Base-by-base conservation (phyloP, 1,140 invertebrate species). In the Prorops nasuta region DNA sequence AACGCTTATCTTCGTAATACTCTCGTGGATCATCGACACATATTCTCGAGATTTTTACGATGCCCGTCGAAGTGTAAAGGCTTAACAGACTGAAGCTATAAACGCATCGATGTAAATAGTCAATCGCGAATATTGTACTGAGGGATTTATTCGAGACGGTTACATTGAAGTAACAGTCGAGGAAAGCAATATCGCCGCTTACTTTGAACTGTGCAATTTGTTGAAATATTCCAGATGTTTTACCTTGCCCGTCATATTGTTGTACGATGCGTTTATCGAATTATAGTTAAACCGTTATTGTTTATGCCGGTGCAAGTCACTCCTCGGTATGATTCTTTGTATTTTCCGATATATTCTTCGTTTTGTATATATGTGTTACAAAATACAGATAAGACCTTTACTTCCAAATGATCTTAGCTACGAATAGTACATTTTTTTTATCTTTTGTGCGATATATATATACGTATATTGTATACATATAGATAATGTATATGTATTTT, bases 71-170 rank as follows among this genome's bases (percentile, higher is more conserved):
- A 54, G 42, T 63, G 59, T 51, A 45, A 57, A 63, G 62, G 53
- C 56, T 68, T 63, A 56, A 69, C 61, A 64, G 65, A 73, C 65
- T 69, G 60, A 71, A 71, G 62, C 58, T 69, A 65, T 63, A 66
- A 59, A 69, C 64, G 61, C 66, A 64, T 67, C 56, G 56, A 70
- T 67, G 66, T 71, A 59, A 66, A 66, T 67, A 61, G 58, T 67
- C 64, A 66, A 62, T 66, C 59, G 64, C 57, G 63, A 65, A 52
- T 68, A 58, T 58, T 54, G 51, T 58, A 55, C 60, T 59, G 60
- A 63, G 58, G 22, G 51, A 42, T 56, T 47, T 38, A 53, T n/a
- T 15, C 21, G 10, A 42, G 28, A 28, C 3, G 12, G 9, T 12
- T n/a, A 41, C 3, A 45, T 42, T 51, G 38, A 43, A 34, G 3